Evolutionary conservation across 2,113 vertebrate species (phyloP).

Genomic region (Mus pahari): DNA sequence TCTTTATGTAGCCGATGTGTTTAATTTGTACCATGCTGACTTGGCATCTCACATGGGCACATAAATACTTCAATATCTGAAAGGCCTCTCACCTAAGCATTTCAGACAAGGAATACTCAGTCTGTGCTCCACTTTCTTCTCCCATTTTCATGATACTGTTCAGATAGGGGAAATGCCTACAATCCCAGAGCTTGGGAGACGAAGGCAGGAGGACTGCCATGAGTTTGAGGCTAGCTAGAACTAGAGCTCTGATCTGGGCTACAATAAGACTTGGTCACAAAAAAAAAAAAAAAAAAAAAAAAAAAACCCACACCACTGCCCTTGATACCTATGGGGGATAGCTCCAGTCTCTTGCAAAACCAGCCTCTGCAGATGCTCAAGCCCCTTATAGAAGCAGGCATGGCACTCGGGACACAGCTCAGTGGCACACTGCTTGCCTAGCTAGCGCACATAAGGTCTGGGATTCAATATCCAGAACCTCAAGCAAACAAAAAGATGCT

Average conservation of each 20-base stretch:
- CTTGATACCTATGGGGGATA: neutral
- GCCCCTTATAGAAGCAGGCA: neutral
- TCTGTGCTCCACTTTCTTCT: neutral
- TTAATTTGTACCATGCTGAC: neutral
- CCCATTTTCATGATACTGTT: neutral
- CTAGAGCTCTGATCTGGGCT: neutral
- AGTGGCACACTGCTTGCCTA: neutral
- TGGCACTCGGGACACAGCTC: neutral
- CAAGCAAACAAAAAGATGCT: neutral
- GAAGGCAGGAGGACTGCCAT: no score
- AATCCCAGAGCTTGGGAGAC: neutral
- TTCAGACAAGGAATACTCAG: neutral
- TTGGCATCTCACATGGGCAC: neutral
- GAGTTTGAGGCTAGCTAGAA: neutral
- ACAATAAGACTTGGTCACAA: neutral
- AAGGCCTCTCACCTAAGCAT: neutral
- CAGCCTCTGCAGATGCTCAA: neutral
- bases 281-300: neutral
- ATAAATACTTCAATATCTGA: neutral
- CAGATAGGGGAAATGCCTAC: neutral
- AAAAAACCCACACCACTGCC: neutral
- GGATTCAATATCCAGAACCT: neutral
- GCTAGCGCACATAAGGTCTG: neutral
- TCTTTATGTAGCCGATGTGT: neutral
- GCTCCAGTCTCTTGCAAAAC: neutral